Evolutionary conservation across 2,888 invertebrate species (phyloP), one percentile per base, ranked within the genome.

Genomic region (Aspidiotus rigidus): DNA sequence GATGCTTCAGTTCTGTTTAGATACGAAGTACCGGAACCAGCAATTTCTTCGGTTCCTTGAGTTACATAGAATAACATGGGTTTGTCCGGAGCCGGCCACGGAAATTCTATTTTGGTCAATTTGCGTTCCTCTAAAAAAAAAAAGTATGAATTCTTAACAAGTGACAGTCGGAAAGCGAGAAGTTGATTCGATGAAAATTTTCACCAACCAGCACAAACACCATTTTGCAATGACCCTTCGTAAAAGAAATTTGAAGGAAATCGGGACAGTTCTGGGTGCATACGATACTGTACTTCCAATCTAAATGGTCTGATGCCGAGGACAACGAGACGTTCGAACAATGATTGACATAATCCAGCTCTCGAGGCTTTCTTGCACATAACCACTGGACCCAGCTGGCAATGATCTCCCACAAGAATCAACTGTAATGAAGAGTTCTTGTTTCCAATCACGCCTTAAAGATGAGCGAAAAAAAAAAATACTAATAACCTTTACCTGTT

Each of bases 201-300:
- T 53, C n/a, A 71, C 75, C 75, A 75, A 82, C 83, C 82, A 2
- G 96, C 92, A 74, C 96, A 95, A 1, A 99, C 98, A 1, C 99
- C 99, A 78, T 99, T 99, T 78, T 99, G 99, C 62, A 99, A 83
- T 5, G 95, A 95, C 0, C 99, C 98, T 77, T 99, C 99, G 77
- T 99, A 99, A 80, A 99, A 99, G 80, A 98, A 97, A 79, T 99
- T 98, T 0, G 97, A 98, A 0, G 99, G 99, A 78, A 99, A 99
- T 70, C 94, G 87, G 0, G 95, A 94, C 9, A 99, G 82, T 76
- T 95, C 94, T 0, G 99, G 99, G 77, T 99, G 99, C 99, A 99
- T 99, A 64, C 99, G 87, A 78, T 99, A 99, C 77, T 99, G 99
- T 0, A 95, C 94, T 78, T 98, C 97, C 55, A 99, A 83, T 0